Conservation (phyloP, 2,888 invertebrate species). For the Thereva unica region DNA sequence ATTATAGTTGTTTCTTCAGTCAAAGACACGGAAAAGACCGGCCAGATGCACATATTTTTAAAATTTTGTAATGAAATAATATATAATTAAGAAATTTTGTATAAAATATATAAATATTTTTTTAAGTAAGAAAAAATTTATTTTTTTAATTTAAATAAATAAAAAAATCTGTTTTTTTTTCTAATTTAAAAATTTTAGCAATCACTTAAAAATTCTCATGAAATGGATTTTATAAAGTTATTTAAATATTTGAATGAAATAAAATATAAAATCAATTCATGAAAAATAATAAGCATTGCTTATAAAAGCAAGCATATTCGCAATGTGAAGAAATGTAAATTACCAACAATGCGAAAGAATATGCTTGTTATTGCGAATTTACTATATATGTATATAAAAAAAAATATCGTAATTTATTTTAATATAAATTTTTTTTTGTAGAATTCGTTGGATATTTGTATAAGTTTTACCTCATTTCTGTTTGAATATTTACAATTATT, state of each 20-base stretch:
- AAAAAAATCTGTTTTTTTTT: background rate
- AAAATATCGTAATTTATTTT: too few species aligned
- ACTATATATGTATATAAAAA: too few species aligned
- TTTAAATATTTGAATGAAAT: background rate
- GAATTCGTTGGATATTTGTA: too few species aligned
- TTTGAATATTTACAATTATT: too few species aligned
- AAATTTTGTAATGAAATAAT: conserved; percentile 43
- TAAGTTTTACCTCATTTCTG: too few species aligned
- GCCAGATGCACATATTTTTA: conserved; percentile 54
- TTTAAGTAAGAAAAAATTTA: background rate
- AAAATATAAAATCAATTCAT: background rate
- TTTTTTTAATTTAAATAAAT: background rate
- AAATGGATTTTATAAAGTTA: background rate
- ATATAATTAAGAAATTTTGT: conserved; percentile 40
- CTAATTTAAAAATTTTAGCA: background rate
- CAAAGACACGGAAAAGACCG: conserved; percentile 58
- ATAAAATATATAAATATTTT: conserved; percentile 6
- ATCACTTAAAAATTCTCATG: background rate
- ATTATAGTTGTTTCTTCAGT: conserved; percentile 47
- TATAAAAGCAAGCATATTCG: conserved; percentile 33
- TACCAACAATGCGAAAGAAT: conserved; percentile 9
- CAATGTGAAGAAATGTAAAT: conserved; percentile 16
- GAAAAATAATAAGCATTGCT: background rate
- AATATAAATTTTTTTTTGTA: too few species aligned
- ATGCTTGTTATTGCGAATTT: conserved; percentile 28